Base-by-base conservation (phyloP, 1,140 invertebrate species). In the Choristoneura fumiferana region DNA sequence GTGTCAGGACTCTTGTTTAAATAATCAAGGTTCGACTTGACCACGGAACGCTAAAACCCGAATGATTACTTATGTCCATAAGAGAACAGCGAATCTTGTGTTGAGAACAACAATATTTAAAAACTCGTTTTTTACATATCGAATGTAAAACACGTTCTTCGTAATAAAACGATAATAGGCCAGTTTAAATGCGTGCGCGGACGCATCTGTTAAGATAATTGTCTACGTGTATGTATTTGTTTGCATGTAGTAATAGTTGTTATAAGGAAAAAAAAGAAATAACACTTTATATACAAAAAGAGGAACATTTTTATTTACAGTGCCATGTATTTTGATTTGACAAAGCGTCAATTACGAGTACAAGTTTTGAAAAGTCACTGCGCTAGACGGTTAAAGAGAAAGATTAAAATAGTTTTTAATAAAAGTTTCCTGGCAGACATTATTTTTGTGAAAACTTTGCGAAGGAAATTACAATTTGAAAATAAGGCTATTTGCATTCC, bases 401-500 rank as follows among this genome's bases (percentile, higher is more conserved):
- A 45, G 1, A 29, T n/a, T 45, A 22, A 17, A 40, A 40, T 15
- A 13, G 39, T 45, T 45, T 45, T 45, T 45, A 22, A 45, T 45
- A 45, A 40, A 40, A 40, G 39, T 40, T 40, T 15, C 1, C 10
- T 15, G 15, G 15, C 18, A 22, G 22, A 29, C n/a, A 45, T n/a
- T 40, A 45, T 45, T 22, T 18, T 29, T 45, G 4, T 45, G 18
- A 45, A 55, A 60, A 57, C 22, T 54, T 57, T 18, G 45, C 49
- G 40, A 57, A 69, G 58, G 63, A 69, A 69, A 69, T 69, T 69
- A 60, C 60, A 62, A 57, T 69, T 69, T 62, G 56, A 56, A 49
- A 69, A 69, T 69, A 69, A 69, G 60, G 58, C 63, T 54, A 64
- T 69, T 69, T 65, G 58, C 63, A 69, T 69, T 65, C 67, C 52